Conservation (phyloP, 2,797 vertebrate genomes). For the Protonibea diacanthus region DNA sequence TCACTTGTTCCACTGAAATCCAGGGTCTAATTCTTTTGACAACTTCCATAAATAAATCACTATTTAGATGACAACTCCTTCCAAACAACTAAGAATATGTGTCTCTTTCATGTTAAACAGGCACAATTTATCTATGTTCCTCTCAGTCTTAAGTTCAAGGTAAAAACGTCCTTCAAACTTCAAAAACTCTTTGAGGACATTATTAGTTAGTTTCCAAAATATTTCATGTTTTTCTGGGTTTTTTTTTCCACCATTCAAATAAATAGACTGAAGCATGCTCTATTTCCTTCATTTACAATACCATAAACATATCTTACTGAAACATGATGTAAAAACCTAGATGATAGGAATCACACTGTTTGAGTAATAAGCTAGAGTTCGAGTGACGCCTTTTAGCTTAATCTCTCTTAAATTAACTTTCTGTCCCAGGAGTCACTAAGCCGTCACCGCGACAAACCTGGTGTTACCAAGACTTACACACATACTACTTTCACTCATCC, state of each 20-base stretch:
- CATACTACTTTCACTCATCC: background rate
- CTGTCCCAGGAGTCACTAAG: background rate
- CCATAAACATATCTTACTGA: background rate
- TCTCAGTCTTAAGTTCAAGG: background rate
- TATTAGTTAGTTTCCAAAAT: background rate
- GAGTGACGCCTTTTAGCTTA: background rate
- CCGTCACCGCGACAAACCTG: background rate
- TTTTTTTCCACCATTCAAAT: background rate
- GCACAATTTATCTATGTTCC: background rate
- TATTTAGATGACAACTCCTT: slow-evolving; percentile 6
- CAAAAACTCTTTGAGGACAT: background rate
- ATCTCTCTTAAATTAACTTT: background rate
- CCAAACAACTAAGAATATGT: background rate
- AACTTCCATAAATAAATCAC: slow-evolving; percentile 20
- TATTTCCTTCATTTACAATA: background rate
- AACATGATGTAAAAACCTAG: background rate
- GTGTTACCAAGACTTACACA: background rate
- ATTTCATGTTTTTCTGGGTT: background rate
- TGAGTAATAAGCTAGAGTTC: background rate
- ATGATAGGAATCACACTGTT: background rate
- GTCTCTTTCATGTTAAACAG: background rate
- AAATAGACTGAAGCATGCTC: background rate
- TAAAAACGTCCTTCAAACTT: background rate
- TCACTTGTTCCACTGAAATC: slow-evolving; percentile 1
- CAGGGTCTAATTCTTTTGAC: background rate